phyloP scores from a whole-genome alignment of 2,888 invertebrate species.

The Cylloceria caligata region DNA sequence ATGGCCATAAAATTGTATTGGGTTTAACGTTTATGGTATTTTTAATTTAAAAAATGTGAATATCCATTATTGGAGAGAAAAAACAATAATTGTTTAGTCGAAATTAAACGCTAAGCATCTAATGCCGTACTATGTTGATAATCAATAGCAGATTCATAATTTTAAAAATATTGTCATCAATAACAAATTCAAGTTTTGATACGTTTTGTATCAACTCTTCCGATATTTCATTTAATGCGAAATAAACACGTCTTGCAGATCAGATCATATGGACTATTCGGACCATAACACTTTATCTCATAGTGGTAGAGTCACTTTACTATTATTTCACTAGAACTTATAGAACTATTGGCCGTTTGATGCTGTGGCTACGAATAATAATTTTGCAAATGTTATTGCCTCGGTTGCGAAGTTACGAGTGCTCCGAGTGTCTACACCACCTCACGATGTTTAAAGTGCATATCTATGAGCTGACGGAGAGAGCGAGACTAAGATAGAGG shows the following conservation, averaged over 20 bases:
- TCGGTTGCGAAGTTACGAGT: constrained; percentile 48
- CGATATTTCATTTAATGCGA: neutral
- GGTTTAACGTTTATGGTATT: too few relatives aligned
- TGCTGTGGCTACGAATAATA: constrained; percentile 50
- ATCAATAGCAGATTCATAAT: neutral
- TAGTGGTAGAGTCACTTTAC: neutral
- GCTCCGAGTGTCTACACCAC: neutral
- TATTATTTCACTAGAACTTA: constrained; percentile 4
- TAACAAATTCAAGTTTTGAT: neutral
- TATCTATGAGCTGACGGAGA: neutral
- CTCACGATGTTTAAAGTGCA: neutral
- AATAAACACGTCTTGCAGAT: neutral
- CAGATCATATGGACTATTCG: neutral
- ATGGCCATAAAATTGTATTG: neutral
- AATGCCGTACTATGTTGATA: neutral
- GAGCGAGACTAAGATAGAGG: constrained; percentile 1
- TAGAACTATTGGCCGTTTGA: constrained; percentile 10
- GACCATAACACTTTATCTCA: neutral
- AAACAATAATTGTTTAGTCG: too few relatives aligned
- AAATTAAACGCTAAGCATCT: neutral
- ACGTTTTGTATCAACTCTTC: neutral
- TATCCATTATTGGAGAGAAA: too few relatives aligned
- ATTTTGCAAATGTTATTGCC: constrained; percentile 54
- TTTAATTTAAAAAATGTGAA: too few relatives aligned
- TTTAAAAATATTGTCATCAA: neutral